Conservation (phyloP, 2,797 vertebrate genomes). For the Phataginus tetradactyla region DNA sequence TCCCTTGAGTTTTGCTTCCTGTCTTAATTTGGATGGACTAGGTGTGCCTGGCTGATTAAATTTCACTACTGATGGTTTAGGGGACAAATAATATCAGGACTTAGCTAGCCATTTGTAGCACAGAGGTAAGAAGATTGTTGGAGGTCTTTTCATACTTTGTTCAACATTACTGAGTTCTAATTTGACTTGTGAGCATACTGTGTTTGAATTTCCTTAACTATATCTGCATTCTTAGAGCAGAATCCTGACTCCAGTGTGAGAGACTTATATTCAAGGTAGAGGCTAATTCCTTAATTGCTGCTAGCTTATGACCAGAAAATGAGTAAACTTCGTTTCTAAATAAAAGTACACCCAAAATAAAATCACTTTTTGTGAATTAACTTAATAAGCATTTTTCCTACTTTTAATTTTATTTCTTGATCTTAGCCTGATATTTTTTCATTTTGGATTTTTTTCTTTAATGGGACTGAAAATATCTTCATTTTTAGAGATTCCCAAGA, state of each 20-base stretch:
- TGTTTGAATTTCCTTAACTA: conserved; percentile 49
- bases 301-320: conserved; percentile 23
- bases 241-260: conserved; percentile 18
- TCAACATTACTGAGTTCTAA: conserved; percentile 45
- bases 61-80: conserved; percentile 24
- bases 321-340: conserved; percentile 37
- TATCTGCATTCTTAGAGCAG: conserved; percentile 28
- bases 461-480: conserved; percentile 3
- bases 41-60: conserved; percentile 20
- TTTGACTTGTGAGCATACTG: conserved; percentile 1
- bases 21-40: conserved; percentile 52
- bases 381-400: not conserved
- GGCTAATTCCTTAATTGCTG: conserved; percentile 30
- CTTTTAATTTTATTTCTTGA: not conserved
- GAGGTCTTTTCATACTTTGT: conserved; percentile 47
- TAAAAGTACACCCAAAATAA: conserved; percentile 41
- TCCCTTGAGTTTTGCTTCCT: conserved; percentile 37
- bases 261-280: conserved; percentile 5
- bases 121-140: not conserved
- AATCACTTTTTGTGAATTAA: conserved; percentile 8
- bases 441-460: not conserved
- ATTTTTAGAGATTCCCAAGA: conserved; percentile 21
- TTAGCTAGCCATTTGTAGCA: conserved; percentile 19
- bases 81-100: conserved; percentile 34
- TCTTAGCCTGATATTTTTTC: not conserved